phyloP scores from a whole-genome alignment of 2,797 vertebrate genomes.

The Rhincodon typus region DNA sequence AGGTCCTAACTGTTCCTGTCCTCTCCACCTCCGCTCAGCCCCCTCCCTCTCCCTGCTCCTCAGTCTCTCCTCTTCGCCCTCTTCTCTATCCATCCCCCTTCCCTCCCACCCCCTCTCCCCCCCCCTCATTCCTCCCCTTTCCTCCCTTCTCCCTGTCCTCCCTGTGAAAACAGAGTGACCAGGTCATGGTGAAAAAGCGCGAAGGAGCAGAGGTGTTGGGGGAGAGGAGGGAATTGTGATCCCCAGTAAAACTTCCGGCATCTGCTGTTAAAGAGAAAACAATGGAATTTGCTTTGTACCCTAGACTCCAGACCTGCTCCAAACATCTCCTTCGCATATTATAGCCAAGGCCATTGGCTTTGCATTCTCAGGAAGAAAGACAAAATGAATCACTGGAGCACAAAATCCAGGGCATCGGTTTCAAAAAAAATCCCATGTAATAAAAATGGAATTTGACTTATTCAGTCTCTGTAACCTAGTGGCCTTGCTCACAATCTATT shows the following conservation, averaged over 20 bases:
- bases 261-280: background rate
- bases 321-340: background rate
- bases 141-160: background rate
- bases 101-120: background rate
- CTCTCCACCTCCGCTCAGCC: background rate
- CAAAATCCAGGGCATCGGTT: background rate
- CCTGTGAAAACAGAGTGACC: background rate
- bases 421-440: background rate
- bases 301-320: no score
- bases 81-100: background rate
- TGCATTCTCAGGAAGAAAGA: background rate
- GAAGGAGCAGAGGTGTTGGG: background rate
- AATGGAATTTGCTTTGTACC: background rate
- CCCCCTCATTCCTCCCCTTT: no score
- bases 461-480: background rate
- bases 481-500: no score
- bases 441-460: conserved; percentile 5
- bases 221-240: background rate
- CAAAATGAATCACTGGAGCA: background rate
- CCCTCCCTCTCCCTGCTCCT: background rate
- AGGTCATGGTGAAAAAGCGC: background rate
- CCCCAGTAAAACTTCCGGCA: background rate
- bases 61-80: background rate
- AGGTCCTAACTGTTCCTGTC: no score
- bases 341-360: background rate